A percentile compares a stretch with the other conserved stretches of the same genome.
These are phyloP conservation scores for Sceliomorpha sp. DNA, from an alignment of 2,888 invertebrate genomes.

Conservation along the genomic window DNA sequence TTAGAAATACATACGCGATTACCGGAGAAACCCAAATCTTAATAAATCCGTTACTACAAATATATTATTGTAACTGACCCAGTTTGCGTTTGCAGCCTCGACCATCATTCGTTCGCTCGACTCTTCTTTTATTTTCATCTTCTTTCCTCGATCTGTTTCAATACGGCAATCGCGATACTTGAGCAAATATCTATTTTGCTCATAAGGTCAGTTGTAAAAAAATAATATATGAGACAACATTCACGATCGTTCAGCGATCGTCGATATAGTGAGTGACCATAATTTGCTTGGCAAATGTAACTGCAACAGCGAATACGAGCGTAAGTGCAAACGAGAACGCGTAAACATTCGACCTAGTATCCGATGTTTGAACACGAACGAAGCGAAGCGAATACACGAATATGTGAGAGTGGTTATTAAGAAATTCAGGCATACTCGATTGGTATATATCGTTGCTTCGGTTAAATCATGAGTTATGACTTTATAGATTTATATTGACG, in stretches of 20 bases:
- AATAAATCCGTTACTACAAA: too few relatives aligned
- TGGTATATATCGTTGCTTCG: conserved; percentile 1
- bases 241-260: conserved; percentile 16
- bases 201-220: conserved; percentile 7
- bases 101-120: too few relatives aligned
- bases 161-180: too few relatives aligned
- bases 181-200: not conserved
- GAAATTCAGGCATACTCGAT: conserved; percentile 26
- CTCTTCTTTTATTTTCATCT: too few relatives aligned
- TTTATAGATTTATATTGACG: too few relatives aligned
- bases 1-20: too few relatives aligned
- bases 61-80: too few relatives aligned
- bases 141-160: too few relatives aligned
- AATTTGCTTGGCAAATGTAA: conserved; percentile 24
- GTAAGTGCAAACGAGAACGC: conserved; percentile 32
- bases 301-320: conserved; percentile 21
- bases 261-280: conserved; percentile 21
- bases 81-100: too few relatives aligned
- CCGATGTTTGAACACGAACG: conserved; percentile 33
- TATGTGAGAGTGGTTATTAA: conserved; percentile 26
- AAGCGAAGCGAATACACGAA: conserved; percentile 22
- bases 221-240: conserved; percentile 25
- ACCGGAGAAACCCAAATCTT: too few relatives aligned
- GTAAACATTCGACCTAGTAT: conserved; percentile 36
- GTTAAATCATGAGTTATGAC: too few relatives aligned